Evolutionary conservation across 2,113 vertebrate genomes (phyloP), one percentile per base, ranked within the genome.

Genomic region (Ceyx melanurus): DNA sequence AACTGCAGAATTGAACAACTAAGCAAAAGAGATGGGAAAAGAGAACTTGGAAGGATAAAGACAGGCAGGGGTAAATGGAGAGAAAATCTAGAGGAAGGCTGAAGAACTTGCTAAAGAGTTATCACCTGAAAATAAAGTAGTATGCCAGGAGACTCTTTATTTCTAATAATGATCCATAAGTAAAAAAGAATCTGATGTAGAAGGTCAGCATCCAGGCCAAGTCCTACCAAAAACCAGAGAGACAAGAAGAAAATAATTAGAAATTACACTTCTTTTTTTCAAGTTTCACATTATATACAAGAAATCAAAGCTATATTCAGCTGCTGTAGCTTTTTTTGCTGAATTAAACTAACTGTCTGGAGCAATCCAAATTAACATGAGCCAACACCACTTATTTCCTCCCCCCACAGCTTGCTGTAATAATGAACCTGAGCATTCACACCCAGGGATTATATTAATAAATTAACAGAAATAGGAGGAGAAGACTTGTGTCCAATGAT

Each of bases 181-280:
- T 81, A 25, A 65, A 79, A 74, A 93, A 90, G 78, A 96, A 92
- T 89, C 80, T 91, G 90, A 96, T 82, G 31, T 94, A 96, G 84
- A 94, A 96, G 57, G 88, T 86, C 90, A 94, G 22, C 80, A 83
- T 93, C 88, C 95, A 97, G 88, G 88, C 92, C 66, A 96, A 48
- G 37, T 96, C 95, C 96, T 97, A 56, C 15, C 35, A 77, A 82
- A 94, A 94, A 73, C 1, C 40, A 76, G 42, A 91, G 35, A 62
- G 35, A 62, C 29, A 79, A 65, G 50, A 62, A 82, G 11, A 21
- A 46, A 11, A 13, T 43, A 2, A 62, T 90, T 66, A 74, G 23
- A 29, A 78, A 5, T 33, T 12, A 13, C 7, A 23, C 33, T 79
- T 4, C 1, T 51, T 51, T 68, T n/a, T n/a, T 57, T 11, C 48